Evolutionary conservation across 2,888 invertebrate species (phyloP), one percentile per base, ranked within the genome.

Genomic region (Hybos culiciformis): DNA sequence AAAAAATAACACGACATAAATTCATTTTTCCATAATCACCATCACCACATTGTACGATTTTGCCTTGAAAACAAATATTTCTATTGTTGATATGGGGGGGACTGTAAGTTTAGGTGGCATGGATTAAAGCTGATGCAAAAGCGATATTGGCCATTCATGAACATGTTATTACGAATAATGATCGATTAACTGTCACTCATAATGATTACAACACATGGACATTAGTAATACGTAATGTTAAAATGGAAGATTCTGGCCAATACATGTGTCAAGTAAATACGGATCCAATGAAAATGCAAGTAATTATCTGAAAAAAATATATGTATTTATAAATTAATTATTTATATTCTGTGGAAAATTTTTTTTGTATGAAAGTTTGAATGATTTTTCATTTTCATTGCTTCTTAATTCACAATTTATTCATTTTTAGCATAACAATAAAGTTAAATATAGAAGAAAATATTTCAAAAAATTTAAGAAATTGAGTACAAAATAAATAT

Each of bases 211-310:
- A 88, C 67, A 91, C 90, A 56, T 91, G 91, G 91, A 90, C 88
- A 48, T 74, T 92, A 54, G 84, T 82, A 67, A 86, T 92, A 62
- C 76, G 82, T 54, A 80, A 80, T 53, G 90, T 87, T 53, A 80
- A 80, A 62, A 73, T 84, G 56, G 85, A 86, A 63, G 91, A 92
- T 69, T 72, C 86, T 48, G 91, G 91, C 56, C 80, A 83, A 65
- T 90, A 90, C 66, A 90, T 90, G 90, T 90, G 88, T 71, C 91
- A 92, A 75, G 87, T 92, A 59, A 91, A 91, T 69, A 91, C 90
- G 46, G 84, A 88, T 68, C 90, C 88, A 38, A 87, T 88, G 87
- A 87, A 87, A 72, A 88, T 87, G 78, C 88, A 88, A 81, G 88
- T 86, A 70, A 69, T 66, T 57, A 51, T 49, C 48, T n/a, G n/a